Conservation (phyloP, 2,888 invertebrate genomes). For the Ceramica pisi region DNA sequence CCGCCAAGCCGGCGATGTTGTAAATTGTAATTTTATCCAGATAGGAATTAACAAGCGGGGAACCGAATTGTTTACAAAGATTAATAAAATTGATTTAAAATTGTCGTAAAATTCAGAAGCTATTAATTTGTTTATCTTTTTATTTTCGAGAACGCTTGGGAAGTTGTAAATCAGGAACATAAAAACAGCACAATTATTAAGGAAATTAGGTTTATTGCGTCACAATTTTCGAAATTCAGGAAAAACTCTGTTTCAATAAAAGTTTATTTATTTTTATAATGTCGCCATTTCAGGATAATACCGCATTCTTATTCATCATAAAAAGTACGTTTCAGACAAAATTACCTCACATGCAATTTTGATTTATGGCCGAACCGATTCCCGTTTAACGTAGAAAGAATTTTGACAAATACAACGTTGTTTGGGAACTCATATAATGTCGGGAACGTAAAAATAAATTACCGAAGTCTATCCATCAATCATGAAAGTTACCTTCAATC, state of each 20-base stretch:
- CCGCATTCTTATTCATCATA: conserved; percentile 49
- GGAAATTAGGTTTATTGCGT: conserved; percentile 22
- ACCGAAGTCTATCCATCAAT: conserved; percentile 68
- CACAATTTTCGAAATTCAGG: conserved; percentile 4
- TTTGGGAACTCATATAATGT: conserved; percentile 51
- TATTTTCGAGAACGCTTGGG: conserved; percentile 39
- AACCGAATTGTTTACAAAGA: conserved; percentile 66
- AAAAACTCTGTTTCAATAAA: conserved; percentile 23
- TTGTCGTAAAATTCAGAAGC: conserved; percentile 64
- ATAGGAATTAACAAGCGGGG: conserved; percentile 68
- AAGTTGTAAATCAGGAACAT: conserved; percentile 24
- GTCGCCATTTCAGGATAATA: conserved; percentile 26
- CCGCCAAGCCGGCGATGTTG: conserved; percentile 58
- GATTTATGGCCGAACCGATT: conserved; percentile 52
- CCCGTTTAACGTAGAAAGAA: conserved; percentile 39
- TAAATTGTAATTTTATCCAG: conserved; percentile 76
- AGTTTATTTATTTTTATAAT: conserved; percentile 40
- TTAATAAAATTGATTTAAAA: conserved; percentile 71
- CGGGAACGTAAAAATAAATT: conserved; percentile 64
- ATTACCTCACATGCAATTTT: conserved; percentile 59
- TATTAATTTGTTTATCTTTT: conserved; percentile 50
- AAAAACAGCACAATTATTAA: conserved; percentile 26
- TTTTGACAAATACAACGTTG: conserved; percentile 53
- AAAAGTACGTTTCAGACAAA: conserved; percentile 52
- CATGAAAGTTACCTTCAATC: conserved; percentile 62